Conservation (phyloP, 1,140 invertebrate genomes). For the Harpegnathos saltator region DNA sequence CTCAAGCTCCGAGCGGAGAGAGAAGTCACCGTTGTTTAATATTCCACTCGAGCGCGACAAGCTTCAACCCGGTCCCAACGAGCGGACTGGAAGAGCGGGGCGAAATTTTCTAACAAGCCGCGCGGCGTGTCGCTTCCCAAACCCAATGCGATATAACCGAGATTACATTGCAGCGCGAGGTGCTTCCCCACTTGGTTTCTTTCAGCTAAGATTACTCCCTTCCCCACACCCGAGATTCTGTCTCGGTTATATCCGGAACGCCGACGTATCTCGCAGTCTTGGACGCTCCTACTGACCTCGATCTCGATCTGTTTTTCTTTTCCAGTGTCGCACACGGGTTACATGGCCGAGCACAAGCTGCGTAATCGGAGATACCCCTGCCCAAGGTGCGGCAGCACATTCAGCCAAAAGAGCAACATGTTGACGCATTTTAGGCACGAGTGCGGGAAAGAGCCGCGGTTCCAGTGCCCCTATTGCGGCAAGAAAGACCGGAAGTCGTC, state of each 20-base stretch:
- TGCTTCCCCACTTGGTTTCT: neutral
- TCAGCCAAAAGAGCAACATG: constrained; percentile 74
- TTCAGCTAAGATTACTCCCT: no score
- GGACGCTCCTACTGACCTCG: constrained; percentile 19
- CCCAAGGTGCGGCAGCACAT: constrained; percentile 68
- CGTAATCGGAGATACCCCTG: constrained; percentile 62
- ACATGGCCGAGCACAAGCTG: neutral
- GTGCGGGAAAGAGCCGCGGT: constrained; percentile 85
- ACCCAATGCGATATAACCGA: constrained; percentile 1
- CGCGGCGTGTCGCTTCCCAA: neutral
- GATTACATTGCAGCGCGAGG: neutral
- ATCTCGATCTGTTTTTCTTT: constrained; percentile 64
- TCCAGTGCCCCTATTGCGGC: constrained; percentile 83
- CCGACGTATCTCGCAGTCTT: neutral
- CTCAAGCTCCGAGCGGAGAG: neutral
- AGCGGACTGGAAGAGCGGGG: neutral
- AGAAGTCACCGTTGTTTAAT: neutral
- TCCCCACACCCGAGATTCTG: neutral
- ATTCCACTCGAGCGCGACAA: neutral
- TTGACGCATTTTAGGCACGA: constrained; percentile 78
- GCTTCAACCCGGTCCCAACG: neutral
- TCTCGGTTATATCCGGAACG: neutral
- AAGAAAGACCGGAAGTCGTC: constrained; percentile 76
- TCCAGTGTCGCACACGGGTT: constrained; percentile 43
- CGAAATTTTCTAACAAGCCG: neutral